Evolutionary conservation across 2,113 vertebrate genomes (phyloP).

Genomic region (Ptilorrhoa leucosticta): DNA sequence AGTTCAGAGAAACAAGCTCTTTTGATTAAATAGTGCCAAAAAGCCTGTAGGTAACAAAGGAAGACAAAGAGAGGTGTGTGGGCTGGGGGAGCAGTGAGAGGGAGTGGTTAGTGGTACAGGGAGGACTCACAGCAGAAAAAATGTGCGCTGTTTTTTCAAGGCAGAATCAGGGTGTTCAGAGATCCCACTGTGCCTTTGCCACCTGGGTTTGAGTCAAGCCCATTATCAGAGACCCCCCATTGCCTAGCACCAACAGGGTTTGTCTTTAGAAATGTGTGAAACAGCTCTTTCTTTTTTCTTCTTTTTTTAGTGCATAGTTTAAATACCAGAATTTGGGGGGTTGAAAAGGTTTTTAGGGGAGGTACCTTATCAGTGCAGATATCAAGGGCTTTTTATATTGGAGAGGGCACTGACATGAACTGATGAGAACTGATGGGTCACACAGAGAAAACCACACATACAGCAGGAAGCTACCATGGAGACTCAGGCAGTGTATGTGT

Average conservation of each 20-base stretch:
- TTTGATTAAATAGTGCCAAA: neutral
- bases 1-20: conserved; percentile 15
- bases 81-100: neutral
- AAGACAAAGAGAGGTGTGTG: neutral
- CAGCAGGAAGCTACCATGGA: neutral
- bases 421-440: neutral
- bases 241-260: neutral
- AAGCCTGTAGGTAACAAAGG: neutral
- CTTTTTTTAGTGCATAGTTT: neutral
- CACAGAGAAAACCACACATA: neutral
- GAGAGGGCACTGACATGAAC: neutral
- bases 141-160: neutral
- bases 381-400: neutral
- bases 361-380: neutral
- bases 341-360: neutral
- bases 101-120: neutral
- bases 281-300: neutral
- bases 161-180: neutral
- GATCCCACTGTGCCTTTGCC: neutral
- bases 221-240: neutral
- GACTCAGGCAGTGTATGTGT: neutral
- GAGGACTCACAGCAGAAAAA: neutral
- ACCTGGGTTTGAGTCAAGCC: neutral
- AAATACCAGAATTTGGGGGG: neutral
- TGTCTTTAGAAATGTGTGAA: neutral